phyloP scores from a whole-genome alignment of 2,113 vertebrate genomes.

The Silurus asotus region DNA sequence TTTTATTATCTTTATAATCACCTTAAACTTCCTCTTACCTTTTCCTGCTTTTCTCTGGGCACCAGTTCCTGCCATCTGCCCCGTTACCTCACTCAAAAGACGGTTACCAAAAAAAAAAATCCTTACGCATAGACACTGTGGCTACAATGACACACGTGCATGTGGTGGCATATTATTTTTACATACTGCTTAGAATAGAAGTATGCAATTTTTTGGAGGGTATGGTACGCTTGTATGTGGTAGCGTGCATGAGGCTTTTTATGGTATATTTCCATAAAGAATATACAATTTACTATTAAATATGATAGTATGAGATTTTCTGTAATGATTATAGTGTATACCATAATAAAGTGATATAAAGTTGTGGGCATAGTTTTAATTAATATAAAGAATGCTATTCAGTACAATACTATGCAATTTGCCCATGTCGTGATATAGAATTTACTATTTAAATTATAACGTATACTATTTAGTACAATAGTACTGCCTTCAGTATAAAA shows the following conservation, averaged over 20 bases:
- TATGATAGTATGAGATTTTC: background rate
- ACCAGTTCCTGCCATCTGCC: background rate
- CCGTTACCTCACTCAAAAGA: background rate
- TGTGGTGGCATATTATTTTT: constrained; percentile 1
- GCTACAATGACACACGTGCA: background rate
- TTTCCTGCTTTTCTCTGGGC: background rate
- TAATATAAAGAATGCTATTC: background rate
- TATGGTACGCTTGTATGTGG: background rate
- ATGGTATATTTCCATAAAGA: background rate
- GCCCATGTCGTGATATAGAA: background rate
- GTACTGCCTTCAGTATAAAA: too few species aligned
- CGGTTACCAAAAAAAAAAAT: background rate
- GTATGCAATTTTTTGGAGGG: background rate
- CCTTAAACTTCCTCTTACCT: background rate
- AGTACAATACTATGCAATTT: background rate
- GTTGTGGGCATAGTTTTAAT: background rate
- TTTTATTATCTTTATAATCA: constrained; percentile 9
- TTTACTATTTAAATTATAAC: background rate
- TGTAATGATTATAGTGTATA: background rate
- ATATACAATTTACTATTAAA: background rate
- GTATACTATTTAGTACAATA: background rate
- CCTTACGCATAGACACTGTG: background rate
- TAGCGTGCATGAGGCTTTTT: background rate
- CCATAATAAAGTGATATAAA: background rate
- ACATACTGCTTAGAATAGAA: background rate